Base-by-base conservation (phyloP, 2,113 vertebrate species). In the Prietella phreatophila region DNA sequence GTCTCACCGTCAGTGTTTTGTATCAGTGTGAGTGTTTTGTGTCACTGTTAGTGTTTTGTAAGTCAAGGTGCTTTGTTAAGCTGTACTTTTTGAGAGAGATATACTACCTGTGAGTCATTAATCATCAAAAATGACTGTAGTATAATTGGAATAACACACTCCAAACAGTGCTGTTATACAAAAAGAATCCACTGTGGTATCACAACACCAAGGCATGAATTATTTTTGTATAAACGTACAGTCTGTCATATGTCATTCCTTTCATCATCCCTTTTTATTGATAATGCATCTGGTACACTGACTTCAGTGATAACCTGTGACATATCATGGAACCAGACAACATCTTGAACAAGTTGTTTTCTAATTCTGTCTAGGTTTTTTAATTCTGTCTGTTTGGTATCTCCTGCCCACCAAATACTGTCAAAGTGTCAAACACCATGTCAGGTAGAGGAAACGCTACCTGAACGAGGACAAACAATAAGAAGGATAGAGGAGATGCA, bases 391-490 rank as follows among this genome's bases (percentile, higher is more conserved):
- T 90, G 84, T 89, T 90, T 79, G 86, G 67, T 58, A 76, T 85
- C 80, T 85, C 85, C 84, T 86, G 75, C 89, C 71, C 85, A 95
- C 95, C 95, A 94, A 94, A 95, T 94, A 92, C 94, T 95, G 94
- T 95, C 95, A 95, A 95, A 93, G 93, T 94, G 93, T 95, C 93
- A 94, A 95, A 92, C 86, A 92, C 93, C 94, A 91, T 94, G 93
- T 95, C 94, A 95, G 95, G 93, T 91, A 92, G 90, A 93, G 93
- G 91, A 93, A 93, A 92, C 92, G 90, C 76, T 93, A 94, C 91
- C 92, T 92, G 92, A 93, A 90, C 76, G 82, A 89, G 81, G 84
- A 87, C 73, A 80, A 80, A 85, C 69, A 84, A 60, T 22, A 75
- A 22, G 86, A 60, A 82, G 87, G 85, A 81, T 71, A 50, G 75